Percentiles rank a stretch among this genome's conserved stretches.
phyloP scores from a whole-genome alignment of 1,140 invertebrate species.

The Anadara kagoshimensis region DNA sequence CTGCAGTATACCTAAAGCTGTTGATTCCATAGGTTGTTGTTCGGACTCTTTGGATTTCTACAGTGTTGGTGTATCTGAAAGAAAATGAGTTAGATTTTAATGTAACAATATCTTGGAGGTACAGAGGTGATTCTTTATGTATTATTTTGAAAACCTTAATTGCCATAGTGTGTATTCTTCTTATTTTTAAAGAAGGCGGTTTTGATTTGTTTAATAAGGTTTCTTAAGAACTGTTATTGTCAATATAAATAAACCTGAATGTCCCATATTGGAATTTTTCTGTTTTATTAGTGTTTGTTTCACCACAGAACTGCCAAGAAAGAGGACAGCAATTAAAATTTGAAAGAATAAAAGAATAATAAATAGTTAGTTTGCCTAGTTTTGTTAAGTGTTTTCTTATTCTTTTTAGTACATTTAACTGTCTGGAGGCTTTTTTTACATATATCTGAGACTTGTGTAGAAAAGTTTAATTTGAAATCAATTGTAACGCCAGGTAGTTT shows the following conservation, averaged over 20 bases:
- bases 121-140: constrained; percentile 5
- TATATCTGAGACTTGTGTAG: constrained; percentile 30
- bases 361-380: constrained; percentile 23
- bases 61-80: constrained; percentile 18
- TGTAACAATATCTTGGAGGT: constrained; percentile 6
- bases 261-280: constrained; percentile 26
- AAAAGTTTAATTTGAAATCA: constrained; percentile 33
- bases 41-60: no score
- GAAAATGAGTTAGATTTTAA: constrained; percentile 13
- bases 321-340: constrained; percentile 39
- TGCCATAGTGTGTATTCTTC: constrained; percentile 18
- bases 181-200: constrained; percentile 6
- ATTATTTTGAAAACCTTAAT: constrained; percentile 26
- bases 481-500: constrained; percentile 34
- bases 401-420: constrained; percentile 36
- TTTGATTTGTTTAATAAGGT: constrained; percentile 8
- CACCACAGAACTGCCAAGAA: no score
- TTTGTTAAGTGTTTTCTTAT: constrained; percentile 23
- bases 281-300: constrained; percentile 21
- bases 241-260: constrained; percentile 21
- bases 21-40: no score
- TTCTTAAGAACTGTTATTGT: not conserved
- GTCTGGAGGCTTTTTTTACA: constrained; percentile 32
- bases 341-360: constrained; percentile 33
- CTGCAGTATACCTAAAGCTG: no score